Conservation (phyloP, 2,888 invertebrate genomes). For the Caenorhabditis wallacei region DNA sequence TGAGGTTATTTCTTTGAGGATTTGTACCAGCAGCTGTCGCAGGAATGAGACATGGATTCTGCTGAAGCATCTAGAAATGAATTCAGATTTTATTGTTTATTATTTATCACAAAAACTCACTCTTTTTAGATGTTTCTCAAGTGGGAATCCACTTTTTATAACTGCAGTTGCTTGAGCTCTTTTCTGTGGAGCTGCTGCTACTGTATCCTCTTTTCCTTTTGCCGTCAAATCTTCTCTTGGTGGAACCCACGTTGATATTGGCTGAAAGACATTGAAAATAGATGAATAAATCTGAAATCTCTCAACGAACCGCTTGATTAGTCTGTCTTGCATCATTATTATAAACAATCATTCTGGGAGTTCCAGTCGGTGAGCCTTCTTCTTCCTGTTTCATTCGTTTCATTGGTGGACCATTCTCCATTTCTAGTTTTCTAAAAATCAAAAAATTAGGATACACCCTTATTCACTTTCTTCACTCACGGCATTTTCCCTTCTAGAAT, state of each 20-base stretch:
- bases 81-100: background rate
- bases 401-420: conserved; percentile 21
- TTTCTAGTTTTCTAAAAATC: conserved; percentile 27
- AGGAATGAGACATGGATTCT: background rate
- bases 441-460: background rate
- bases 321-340: conserved; percentile 41
- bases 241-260: conserved; percentile 64
- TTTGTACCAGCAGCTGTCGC: background rate
- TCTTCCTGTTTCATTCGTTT: conserved; percentile 29
- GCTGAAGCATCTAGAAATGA: conserved; percentile 30
- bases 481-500: background rate
- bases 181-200: conserved; percentile 25
- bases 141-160: conserved; percentile 44
- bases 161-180: conserved; percentile 53
- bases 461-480: background rate
- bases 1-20: conserved; percentile 4
- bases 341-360: conserved; percentile 46
- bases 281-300: background rate
- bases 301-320: conserved; percentile 14
- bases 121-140: conserved; percentile 49
- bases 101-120: conserved; percentile 15
- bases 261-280: conserved; percentile 36
- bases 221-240: conserved; percentile 59
- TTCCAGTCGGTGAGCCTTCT: conserved; percentile 19
- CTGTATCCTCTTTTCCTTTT: conserved; percentile 32